A percentile compares a stretch with the other conserved stretches of the same genome.
Conservation (phyloP, 2,113 vertebrate species). For the Baryphthengus martii region DNA sequence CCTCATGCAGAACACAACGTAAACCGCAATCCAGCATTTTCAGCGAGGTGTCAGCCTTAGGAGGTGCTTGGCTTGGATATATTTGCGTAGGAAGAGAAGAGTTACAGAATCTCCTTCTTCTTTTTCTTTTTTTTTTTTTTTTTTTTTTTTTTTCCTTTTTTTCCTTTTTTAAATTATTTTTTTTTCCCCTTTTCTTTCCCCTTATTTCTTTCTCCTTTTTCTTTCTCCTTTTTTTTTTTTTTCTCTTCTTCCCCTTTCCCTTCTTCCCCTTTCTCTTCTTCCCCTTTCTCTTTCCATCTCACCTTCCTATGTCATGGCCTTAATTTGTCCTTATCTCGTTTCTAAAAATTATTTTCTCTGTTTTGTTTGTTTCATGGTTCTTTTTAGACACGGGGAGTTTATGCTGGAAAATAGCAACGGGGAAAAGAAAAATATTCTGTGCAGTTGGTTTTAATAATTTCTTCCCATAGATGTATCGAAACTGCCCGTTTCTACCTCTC, state of each 20-base stretch:
- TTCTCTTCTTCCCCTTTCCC: background rate
- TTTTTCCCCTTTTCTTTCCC: rapidly evolving
- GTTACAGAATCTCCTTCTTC: background rate
- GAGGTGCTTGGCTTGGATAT: background rate
- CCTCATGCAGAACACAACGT: background rate
- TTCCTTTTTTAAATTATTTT: too few relatives aligned
- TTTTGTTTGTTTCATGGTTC: background rate
- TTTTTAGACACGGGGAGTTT: rapidly evolving
- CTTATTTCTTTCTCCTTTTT: too few relatives aligned
- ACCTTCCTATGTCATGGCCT: background rate
- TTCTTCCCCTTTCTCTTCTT: too few relatives aligned
- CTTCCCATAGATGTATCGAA: background rate
- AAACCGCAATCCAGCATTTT: background rate
- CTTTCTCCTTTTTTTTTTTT: too few relatives aligned
- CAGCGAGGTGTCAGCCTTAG: background rate
- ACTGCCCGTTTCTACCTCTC: background rate
- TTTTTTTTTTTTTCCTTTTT: rapidly evolving
- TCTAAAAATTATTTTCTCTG: background rate
- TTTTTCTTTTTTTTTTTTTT: rapidly evolving
- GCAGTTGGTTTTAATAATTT: rapidly evolving
- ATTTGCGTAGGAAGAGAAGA: background rate
- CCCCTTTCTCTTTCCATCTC: too few relatives aligned
- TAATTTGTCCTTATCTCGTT: background rate
- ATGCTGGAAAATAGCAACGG: rapidly evolving
- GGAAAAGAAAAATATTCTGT: background rate